Base-by-base conservation (phyloP, 92 coral and sea anemone genomes). In the Anthopleura xanthogrammica region DNA sequence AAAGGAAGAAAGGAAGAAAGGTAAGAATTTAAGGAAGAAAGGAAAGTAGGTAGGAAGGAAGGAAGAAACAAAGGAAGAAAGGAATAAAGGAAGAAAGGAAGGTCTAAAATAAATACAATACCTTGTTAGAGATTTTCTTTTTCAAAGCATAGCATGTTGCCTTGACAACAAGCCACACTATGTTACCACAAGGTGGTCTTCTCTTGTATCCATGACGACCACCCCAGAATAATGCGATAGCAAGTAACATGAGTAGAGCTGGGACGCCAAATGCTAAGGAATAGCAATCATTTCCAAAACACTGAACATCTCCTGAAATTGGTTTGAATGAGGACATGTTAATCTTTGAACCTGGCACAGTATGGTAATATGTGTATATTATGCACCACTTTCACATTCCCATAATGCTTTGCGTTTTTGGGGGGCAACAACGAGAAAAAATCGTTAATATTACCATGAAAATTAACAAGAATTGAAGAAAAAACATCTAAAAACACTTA, bases 241-340 rank as follows among this genome's bases (percentile, higher is more conserved):
- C 97, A 57, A 93, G 19, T 12, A 90, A 46, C 97, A 93, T 93
- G 43, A 93, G 83, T 11, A 79, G 20, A 2, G 97, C 97, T 54
- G 97, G 97, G 36, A 93, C 87, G 43, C 97, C 97, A 86, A 93
- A 93, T 6, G 97, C 97, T 52, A 93, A 77, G 3, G 97, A 87
- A 52, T 90, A 93, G 62, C 97, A 93, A 55, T 93, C 94, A 64
- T 83, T 57, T 10, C 87, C 85, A 81, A 76, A 93, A 72, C 97
- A 93, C 75, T 83, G 72, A 20, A 93, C 92, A 79, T 93, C 94
- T 58, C 94, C 97, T 93, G 82, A 73, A 17, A 77, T 22, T 62
- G 20, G 70, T n/a, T 20, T 4, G 14, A 29, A 29, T 29, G 36
- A 62, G 4, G 12, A 20, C 0, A 62, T 62, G 29, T 62, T 20